These are phyloP conservation scores for Ectemnius continuus DNA, from an alignment of 2,888 invertebrate genomes.

Conservation along the genomic window DNA sequence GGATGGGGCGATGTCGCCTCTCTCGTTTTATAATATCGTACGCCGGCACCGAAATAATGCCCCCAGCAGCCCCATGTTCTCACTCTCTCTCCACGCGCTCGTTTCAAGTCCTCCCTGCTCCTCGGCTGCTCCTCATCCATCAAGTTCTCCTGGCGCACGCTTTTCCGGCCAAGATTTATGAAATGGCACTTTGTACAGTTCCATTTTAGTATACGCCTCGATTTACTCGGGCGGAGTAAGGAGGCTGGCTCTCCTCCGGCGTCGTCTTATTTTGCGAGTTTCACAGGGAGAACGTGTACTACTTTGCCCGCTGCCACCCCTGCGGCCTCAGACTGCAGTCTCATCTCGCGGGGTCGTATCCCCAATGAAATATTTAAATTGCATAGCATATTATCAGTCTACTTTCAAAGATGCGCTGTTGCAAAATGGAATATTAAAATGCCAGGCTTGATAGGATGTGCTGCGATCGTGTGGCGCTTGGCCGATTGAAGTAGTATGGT, in stretches of 20 bases:
- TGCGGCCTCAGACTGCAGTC: conserved; percentile 13
- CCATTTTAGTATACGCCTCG: conserved; percentile 70
- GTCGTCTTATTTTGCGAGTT: conserved; percentile 60
- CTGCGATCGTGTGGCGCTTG: too few relatives aligned
- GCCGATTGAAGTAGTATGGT: too few relatives aligned
- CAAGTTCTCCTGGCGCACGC: conserved; percentile 63
- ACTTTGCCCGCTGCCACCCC: conserved; percentile 25
- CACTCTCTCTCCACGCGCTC: conserved; percentile 35
- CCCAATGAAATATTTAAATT: too few relatives aligned
- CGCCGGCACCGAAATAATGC: conserved; percentile 67
- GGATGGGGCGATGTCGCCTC: conserved; percentile 19
- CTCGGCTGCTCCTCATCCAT: conserved; percentile 67
- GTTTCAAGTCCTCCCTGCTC: conserved; percentile 33
- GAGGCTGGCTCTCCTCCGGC: conserved; percentile 34
- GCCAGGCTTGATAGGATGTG: too few relatives aligned
- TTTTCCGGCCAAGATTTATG: conserved; percentile 70
- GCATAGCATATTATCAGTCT: too few relatives aligned
- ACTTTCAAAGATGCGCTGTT: too few relatives aligned
- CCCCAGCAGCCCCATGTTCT: conserved; percentile 51
- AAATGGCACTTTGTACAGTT: conserved; percentile 72
- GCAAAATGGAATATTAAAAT: too few relatives aligned
- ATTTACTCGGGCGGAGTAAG: conserved; percentile 58
- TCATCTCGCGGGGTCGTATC: too few relatives aligned
- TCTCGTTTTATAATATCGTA: conserved; percentile 68
- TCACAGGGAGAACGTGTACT: conserved; percentile 44